Evolutionary conservation across 2,888 invertebrate genomes (phyloP).

Genomic region (Chydorus sphaericus): DNA sequence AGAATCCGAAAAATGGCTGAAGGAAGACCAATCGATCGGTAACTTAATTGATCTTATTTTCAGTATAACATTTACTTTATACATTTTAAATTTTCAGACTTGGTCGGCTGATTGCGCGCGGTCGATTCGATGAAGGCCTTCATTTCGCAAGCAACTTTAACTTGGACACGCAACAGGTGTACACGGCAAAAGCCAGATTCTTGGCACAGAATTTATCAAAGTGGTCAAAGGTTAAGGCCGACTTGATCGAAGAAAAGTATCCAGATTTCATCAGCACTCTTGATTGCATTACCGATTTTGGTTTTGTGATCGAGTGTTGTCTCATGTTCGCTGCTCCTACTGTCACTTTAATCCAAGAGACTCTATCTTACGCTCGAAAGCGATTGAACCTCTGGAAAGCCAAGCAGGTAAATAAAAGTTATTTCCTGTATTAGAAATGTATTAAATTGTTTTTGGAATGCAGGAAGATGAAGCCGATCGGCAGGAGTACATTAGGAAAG

Average conservation of each 20-base stretch:
- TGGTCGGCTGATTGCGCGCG: conserved; percentile 31
- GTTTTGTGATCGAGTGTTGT: conserved; percentile 34
- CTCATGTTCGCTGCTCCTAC: conserved; percentile 28
- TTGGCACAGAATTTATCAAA: conserved; percentile 27
- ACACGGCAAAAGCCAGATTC: conserved; percentile 31
- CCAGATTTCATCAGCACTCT: conserved; percentile 28
- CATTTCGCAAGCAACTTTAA: conserved; percentile 31
- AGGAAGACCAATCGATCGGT: conserved; percentile 1
- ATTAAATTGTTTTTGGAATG: neutral
- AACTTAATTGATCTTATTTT: neutral
- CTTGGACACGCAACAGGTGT: conserved; percentile 29
- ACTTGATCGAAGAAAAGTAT: neutral
- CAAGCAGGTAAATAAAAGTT: neutral
- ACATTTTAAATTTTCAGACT: conserved; percentile 24
- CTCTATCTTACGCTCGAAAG: conserved; percentile 28
- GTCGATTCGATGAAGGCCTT: conserved; percentile 35
- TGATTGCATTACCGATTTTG: conserved; percentile 31
- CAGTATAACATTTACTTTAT: neutral
- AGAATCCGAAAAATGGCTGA: conserved; percentile 5
- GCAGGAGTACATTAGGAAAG: neutral
- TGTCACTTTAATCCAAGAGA: conserved; percentile 24
- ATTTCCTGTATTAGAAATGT: neutral
- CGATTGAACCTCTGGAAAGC: conserved; percentile 21
- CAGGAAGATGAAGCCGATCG: conserved; percentile 5
- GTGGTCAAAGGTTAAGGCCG: conserved; percentile 22